These are phyloP conservation scores for Cydia pomonella DNA, from an alignment of 1,140 invertebrate species.

Conservation along the genomic window DNA sequence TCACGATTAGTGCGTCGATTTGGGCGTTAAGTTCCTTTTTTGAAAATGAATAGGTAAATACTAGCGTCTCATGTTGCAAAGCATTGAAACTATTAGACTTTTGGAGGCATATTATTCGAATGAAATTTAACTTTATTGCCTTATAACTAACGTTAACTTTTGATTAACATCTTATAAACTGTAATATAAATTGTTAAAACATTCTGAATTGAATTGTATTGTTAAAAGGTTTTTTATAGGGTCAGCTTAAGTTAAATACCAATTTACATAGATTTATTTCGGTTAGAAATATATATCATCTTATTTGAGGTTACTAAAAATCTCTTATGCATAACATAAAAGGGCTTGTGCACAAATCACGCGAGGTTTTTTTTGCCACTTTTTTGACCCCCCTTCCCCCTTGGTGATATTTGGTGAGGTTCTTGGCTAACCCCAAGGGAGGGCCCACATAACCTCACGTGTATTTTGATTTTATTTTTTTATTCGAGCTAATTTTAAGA, in stretches of 20 bases:
- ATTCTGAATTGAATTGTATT: slow-evolving; percentile 16
- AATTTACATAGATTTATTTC: slow-evolving; percentile 14
- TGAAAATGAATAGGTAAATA: slow-evolving; percentile 80
- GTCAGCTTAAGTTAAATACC: slow-evolving; percentile 7
- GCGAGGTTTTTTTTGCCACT: no score
- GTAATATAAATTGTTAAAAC: slow-evolving; percentile 22
- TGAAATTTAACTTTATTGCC: slow-evolving; percentile 6
- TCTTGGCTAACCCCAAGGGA: no score
- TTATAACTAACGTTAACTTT: neutral
- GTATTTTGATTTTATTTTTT: no score
- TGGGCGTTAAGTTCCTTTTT: slow-evolving; percentile 79
- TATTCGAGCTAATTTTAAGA: no score
- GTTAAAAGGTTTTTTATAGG: slow-evolving; percentile 11
- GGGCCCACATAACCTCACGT: no score
- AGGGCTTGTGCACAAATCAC: no score
- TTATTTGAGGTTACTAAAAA: no score
- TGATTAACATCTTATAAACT: neutral
- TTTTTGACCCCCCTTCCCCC: no score
- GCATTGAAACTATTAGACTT: slow-evolving; percentile 54
- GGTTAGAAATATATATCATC: neutral
- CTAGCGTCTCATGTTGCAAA: slow-evolving; percentile 70
- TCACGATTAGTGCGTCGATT: slow-evolving; percentile 73
- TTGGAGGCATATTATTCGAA: neutral
- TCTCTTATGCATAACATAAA: no score
- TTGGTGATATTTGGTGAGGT: no score